Conservation (phyloP, 2,888 invertebrate species). For the Phalangium opilio region DNA sequence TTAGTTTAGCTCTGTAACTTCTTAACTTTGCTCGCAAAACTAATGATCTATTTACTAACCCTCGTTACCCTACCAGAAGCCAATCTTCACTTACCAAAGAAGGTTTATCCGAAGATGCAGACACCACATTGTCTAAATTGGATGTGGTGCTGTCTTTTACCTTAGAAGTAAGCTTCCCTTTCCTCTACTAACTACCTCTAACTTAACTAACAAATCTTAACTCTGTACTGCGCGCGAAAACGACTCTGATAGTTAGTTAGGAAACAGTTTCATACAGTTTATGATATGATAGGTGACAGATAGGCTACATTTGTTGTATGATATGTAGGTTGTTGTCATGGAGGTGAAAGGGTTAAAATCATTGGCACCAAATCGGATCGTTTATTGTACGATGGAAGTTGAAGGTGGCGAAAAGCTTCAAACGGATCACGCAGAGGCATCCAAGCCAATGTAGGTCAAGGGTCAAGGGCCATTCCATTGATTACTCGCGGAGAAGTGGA, state of each 20-base stretch:
- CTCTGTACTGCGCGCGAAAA: too few relatives aligned
- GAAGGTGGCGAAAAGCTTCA: constrained; percentile 97
- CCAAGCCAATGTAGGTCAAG: constrained; percentile 72
- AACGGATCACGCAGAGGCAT: constrained; percentile 98
- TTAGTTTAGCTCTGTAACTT: too few relatives aligned
- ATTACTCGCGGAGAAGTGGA: too few relatives aligned
- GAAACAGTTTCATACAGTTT: too few relatives aligned
- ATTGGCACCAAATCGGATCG: constrained; percentile 88
- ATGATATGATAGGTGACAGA: too few relatives aligned
- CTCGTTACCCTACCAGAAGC: constrained; percentile 13
- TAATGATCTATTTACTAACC: not conserved
- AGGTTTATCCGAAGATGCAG: constrained; percentile 84
- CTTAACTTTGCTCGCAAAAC: not conserved
- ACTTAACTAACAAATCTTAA: too few relatives aligned
- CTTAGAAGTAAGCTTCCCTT: constrained; percentile 57
- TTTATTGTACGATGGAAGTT: constrained; percentile 99
- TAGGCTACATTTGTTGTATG: too few relatives aligned
- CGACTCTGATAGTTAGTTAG: too few relatives aligned
- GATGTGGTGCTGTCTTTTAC: constrained; percentile 96
- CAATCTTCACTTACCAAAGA: constrained; percentile 43
- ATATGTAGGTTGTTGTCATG: constrained; percentile 80
- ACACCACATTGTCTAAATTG: constrained; percentile 89
- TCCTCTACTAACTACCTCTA: too few relatives aligned
- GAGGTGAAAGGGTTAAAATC: constrained; percentile 97
- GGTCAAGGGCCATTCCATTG: too few relatives aligned